Evolutionary conservation across 2,797 vertebrate species (phyloP).

Genomic region (Alfaro cultratus): DNA sequence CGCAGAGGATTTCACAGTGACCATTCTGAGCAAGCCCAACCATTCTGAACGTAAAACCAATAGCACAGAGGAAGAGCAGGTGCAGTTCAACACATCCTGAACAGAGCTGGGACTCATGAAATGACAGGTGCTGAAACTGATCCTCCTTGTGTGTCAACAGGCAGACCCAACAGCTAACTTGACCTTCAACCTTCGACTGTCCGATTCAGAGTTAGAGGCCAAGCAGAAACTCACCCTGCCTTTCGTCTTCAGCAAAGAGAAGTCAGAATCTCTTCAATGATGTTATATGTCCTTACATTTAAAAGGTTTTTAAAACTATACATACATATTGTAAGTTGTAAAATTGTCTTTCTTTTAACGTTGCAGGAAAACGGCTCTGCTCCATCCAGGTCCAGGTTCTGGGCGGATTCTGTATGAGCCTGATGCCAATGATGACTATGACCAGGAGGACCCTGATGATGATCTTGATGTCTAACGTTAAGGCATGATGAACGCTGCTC

Average conservation of each 20-base stretch:
- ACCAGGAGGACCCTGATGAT: constrained; percentile 89
- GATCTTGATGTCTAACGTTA: constrained; percentile 83
- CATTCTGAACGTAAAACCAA: constrained; percentile 49
- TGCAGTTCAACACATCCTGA: constrained; percentile 31
- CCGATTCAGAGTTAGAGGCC: constrained; percentile 81
- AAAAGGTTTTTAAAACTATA: neutral
- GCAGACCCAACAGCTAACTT: constrained; percentile 81
- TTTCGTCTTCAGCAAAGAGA: constrained; percentile 88
- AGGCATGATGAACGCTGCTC: neutral
- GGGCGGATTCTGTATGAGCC: constrained; percentile 84
- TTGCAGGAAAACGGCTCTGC: constrained; percentile 81
- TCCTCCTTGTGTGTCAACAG: constrained; percentile 59
- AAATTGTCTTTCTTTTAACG: neutral
- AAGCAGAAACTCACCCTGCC: constrained; percentile 86
- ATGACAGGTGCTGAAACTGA: constrained; percentile 1
- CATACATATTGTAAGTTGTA: neutral
- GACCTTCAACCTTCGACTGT: constrained; percentile 88
- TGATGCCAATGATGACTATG: constrained; percentile 83
- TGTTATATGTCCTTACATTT: neutral
- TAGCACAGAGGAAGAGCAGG: constrained; percentile 69
- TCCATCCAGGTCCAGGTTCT: constrained; percentile 71
- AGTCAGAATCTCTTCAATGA: constrained; percentile 67
- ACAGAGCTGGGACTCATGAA: neutral
- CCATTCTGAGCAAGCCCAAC: constrained; percentile 60
- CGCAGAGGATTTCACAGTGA: constrained; percentile 70